Evolutionary conservation across 2,888 invertebrate genomes (phyloP).

Genomic region (Apamea anceps): DNA sequence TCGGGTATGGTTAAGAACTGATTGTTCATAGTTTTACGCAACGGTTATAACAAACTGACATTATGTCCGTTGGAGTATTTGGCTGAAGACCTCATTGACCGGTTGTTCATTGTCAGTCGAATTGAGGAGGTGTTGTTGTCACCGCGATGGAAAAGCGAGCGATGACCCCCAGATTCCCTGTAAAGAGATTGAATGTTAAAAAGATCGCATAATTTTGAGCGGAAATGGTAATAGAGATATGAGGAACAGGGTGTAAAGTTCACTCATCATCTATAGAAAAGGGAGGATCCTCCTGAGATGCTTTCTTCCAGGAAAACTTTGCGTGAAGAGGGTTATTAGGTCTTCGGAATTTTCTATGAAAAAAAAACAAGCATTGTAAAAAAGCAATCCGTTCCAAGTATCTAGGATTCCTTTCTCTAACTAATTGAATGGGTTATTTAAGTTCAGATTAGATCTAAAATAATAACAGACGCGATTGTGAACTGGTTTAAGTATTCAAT

Average conservation of each 20-base stretch:
- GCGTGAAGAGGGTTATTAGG: no score
- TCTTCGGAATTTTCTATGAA: slow-evolving; percentile 24
- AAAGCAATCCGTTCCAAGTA: slow-evolving; percentile 41
- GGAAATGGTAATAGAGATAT: neutral
- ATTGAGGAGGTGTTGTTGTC: slow-evolving; percentile 86
- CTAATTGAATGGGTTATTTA: slow-evolving; percentile 37
- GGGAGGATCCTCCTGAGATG: neutral
- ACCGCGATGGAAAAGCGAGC: slow-evolving; percentile 82
- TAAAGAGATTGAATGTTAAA: slow-evolving; percentile 43
- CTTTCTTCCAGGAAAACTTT: neutral
- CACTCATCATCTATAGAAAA: neutral
- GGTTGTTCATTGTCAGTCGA: slow-evolving; percentile 80
- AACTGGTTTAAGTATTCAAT: neutral
- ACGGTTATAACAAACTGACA: slow-evolving; percentile 83
- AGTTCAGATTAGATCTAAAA: slow-evolving; percentile 7
- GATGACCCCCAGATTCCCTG: slow-evolving; percentile 85
- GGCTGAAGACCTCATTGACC: slow-evolving; percentile 82
- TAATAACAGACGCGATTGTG: slow-evolving; percentile 6
- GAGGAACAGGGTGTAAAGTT: neutral
- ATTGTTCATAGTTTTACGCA: slow-evolving; percentile 60
- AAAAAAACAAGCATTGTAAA: slow-evolving; percentile 32
- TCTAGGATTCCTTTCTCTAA: slow-evolving; percentile 11
- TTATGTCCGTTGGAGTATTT: slow-evolving; percentile 86
- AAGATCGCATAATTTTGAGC: neutral
- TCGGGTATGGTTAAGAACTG: slow-evolving; percentile 61